Evolutionary conservation across 2,888 invertebrate species (phyloP).

Genomic region (Zaprionus lineosus): DNA sequence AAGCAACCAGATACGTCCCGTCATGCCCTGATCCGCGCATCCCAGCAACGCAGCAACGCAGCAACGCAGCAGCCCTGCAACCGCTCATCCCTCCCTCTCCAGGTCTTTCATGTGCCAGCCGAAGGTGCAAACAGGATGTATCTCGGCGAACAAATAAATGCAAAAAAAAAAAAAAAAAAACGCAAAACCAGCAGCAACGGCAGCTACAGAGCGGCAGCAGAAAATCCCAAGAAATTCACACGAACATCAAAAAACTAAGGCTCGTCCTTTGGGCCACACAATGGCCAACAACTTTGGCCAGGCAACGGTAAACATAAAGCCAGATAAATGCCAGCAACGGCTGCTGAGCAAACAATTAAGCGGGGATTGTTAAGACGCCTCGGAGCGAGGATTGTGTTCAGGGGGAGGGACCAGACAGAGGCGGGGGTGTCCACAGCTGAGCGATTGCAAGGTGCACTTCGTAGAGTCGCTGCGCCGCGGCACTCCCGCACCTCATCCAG

Average conservation of each 20-base stretch:
- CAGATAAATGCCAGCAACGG: conserved; percentile 49
- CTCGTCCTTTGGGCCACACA: conserved; percentile 39
- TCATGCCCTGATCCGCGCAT: too few species aligned
- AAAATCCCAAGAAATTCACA: conserved; percentile 58
- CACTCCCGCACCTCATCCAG: conserved; percentile 54
- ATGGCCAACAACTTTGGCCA: conserved; percentile 16
- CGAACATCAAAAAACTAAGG: conserved; percentile 39
- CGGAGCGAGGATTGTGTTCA: too few species aligned
- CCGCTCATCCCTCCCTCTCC: conserved; percentile 1
- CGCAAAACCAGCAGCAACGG: conserved; percentile 16
- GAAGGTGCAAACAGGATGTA: conserved; percentile 79
- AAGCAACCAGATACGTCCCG: conserved; percentile 43
- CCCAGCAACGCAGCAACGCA: too few species aligned
- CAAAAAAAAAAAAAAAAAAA: conserved; percentile 25
- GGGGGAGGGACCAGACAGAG: not conserved
- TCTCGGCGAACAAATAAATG: conserved; percentile 15
- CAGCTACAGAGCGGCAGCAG: conserved; percentile 7
- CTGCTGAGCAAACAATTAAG: conserved; percentile 75
- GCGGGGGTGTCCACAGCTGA: conserved; percentile 21
- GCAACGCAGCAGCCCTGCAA: conserved; percentile 31
- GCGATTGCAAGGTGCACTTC: conserved; percentile 59
- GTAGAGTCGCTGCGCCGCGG: conserved; percentile 21
- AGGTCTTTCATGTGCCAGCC: conserved; percentile 18
- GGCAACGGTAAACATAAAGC: conserved; percentile 51
- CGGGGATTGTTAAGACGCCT: conserved; percentile 18